Evolutionary conservation across 2,797 vertebrate genomes (phyloP).

Genomic region (Nyctibius grandis): DNA sequence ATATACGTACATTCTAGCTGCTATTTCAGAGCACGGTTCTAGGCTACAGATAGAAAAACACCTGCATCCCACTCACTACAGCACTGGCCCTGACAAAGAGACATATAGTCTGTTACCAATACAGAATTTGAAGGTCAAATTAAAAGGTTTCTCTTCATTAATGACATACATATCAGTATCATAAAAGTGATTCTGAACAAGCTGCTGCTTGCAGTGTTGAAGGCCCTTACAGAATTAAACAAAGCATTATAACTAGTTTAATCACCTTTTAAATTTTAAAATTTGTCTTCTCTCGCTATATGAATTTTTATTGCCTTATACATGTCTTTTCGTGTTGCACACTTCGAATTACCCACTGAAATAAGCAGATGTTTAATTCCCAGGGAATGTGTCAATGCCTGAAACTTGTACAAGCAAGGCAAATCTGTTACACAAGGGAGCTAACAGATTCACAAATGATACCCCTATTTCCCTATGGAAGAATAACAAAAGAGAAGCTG

Average conservation of each 20-base stretch:
- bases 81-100: not conserved
- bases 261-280: not conserved
- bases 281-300: not conserved
- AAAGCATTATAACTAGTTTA: not conserved
- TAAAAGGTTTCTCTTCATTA: not conserved
- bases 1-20: not conserved
- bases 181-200: not conserved
- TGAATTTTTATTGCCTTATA: not conserved
- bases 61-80: not conserved
- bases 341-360: not conserved
- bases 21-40: not conserved
- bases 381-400: not conserved
- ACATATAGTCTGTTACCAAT: not conserved
- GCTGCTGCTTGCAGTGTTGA: not conserved
- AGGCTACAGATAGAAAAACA: not conserved
- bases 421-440: accelerated
- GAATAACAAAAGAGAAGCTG: not conserved
- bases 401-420: not conserved
- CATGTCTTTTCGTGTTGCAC: accelerated
- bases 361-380: not conserved
- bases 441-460: not conserved
- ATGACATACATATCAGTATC: not conserved
- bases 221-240: not conserved
- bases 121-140: not conserved
- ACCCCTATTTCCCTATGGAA: not conserved